Evolutionary conservation across 2,888 invertebrate genomes (phyloP).

Genomic region (Lacanobia oleracea): DNA sequence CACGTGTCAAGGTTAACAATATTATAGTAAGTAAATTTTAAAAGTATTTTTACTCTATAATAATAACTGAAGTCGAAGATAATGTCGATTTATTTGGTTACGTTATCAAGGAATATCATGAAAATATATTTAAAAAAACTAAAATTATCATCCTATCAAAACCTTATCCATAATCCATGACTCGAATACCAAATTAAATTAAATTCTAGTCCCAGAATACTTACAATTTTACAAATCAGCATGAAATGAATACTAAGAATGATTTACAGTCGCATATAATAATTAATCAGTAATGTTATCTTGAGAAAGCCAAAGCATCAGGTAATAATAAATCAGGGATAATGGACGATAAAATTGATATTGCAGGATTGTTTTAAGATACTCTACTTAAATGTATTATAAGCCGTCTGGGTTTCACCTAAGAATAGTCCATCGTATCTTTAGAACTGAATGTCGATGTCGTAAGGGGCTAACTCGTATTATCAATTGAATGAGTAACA

Average conservation of each 20-base stretch:
- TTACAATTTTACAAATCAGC: slow-evolving; percentile 15
- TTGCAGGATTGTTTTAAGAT: slow-evolving; percentile 6
- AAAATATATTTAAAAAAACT: background rate
- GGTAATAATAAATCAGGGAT: slow-evolving; percentile 49
- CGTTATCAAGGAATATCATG: slow-evolving; percentile 7
- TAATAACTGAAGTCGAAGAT: background rate
- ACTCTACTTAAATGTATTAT: slow-evolving; percentile 24
- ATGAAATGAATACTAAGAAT: slow-evolving; percentile 14
- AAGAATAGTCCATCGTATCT: slow-evolving; percentile 24
- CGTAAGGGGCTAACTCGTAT: slow-evolving; percentile 35
- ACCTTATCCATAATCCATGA: background rate
- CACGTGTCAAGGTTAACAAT: too few species aligned
- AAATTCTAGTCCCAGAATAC: background rate
- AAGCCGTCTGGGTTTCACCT: slow-evolving; percentile 12
- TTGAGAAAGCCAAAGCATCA: slow-evolving; percentile 7
- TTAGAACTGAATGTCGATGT: slow-evolving; percentile 17
- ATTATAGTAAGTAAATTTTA: background rate
- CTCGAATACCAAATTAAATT: background rate
- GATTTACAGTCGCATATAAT: slow-evolving; percentile 23
- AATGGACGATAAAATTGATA: slow-evolving; percentile 43
- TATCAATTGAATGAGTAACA: slow-evolving; percentile 45
- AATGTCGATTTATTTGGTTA: slow-evolving; percentile 9
- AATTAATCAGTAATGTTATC: slow-evolving; percentile 47
- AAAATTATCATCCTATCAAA: background rate
- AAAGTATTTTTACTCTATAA: background rate